Base-by-base conservation (phyloP, 2,888 invertebrate genomes). In the Horisme vitalbata region DNA sequence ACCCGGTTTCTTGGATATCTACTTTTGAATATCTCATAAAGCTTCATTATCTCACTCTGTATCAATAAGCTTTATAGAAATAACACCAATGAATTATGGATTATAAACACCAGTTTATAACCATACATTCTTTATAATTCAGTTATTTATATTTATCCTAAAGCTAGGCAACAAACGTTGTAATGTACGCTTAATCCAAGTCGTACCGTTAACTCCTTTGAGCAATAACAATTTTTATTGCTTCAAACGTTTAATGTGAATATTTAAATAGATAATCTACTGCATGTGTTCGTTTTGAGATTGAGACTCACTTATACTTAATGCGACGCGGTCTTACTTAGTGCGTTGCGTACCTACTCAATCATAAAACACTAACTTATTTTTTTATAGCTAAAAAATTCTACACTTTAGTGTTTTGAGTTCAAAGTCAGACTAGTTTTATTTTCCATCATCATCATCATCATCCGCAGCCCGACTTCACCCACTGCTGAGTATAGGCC, bases 261-360 rank as follows among this genome's bases (percentile, higher is more conserved):
- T 52, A 57, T 47, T 55, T 48, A 49, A 50, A 47, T 44, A 38
- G 45, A 48, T 48, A 50, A 45, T 45, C 49, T 46, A 36, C 45
- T 45, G 37, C 30, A 20, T 23, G 7, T 15, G 30, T 24, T 28
- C 18, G 13, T 24, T 18, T 36, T 5, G 15, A 15, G 3, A 15
- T 4, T 24, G 13, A 10, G 36, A 23, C 44, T 31, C 20, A 31
- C 34, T 20, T 36, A 44, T 3, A 36, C 36, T 10, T 20, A 10
- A 10, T 23, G 23, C 7, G 13, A 23, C 4, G 23, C 2, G 13
- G n/a, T n/a, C n/a, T n/a, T n/a, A n/a, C n/a, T n/a, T n/a, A n/a
- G n/a, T n/a, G n/a, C n/a, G n/a, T n/a, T n/a, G n/a, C n/a, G n/a
- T n/a, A n/a, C n/a, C n/a, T n/a, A n/a, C n/a, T n/a, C n/a, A n/a